These are phyloP conservation scores for Lepidotrigona ventralis DNA, from an alignment of 1,140 invertebrate species.

Conservation along the genomic window DNA sequence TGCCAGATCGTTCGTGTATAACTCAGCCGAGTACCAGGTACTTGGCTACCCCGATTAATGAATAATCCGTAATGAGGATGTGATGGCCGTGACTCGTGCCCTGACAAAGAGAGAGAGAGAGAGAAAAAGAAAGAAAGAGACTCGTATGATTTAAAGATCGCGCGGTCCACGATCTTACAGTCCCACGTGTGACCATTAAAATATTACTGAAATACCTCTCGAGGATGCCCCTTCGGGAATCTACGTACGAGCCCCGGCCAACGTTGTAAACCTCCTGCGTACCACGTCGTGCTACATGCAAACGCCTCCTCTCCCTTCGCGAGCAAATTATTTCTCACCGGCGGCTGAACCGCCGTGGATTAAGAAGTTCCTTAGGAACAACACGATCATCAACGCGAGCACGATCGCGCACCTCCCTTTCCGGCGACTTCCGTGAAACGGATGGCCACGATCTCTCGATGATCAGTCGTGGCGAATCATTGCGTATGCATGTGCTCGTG, in stretches of 20 bases:
- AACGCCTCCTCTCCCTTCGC: constrained; percentile 30
- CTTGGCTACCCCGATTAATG: constrained; percentile 68
- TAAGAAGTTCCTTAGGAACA: constrained; percentile 46
- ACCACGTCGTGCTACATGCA: constrained; percentile 8
- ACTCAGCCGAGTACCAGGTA: constrained; percentile 44
- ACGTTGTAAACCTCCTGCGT: constrained; percentile 36
- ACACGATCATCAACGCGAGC: constrained; percentile 31
- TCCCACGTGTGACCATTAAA: constrained; percentile 42
- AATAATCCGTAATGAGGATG: constrained; percentile 76
- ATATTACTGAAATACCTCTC: constrained; percentile 17
- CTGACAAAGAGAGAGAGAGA: neutral
- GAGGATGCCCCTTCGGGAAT: constrained; percentile 41
- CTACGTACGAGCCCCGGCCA: constrained; percentile 16
- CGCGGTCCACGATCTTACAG: constrained; percentile 15
- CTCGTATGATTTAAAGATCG: constrained; percentile 47
- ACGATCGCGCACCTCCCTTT: neutral
- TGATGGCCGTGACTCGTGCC: constrained; percentile 48
- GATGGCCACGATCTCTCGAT: neutral
- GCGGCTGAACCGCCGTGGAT: constrained; percentile 15
- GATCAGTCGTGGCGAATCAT: neutral
- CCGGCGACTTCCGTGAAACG: neutral
- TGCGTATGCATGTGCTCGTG: no score
- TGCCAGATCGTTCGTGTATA: constrained; percentile 47
- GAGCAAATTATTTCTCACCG: constrained; percentile 53
- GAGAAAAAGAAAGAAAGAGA: neutral